A percentile compares a stretch with the other conserved stretches of the same genome.
phyloP scores from a whole-genome alignment of 1,140 invertebrate species.

The Coelopa frigida region DNA sequence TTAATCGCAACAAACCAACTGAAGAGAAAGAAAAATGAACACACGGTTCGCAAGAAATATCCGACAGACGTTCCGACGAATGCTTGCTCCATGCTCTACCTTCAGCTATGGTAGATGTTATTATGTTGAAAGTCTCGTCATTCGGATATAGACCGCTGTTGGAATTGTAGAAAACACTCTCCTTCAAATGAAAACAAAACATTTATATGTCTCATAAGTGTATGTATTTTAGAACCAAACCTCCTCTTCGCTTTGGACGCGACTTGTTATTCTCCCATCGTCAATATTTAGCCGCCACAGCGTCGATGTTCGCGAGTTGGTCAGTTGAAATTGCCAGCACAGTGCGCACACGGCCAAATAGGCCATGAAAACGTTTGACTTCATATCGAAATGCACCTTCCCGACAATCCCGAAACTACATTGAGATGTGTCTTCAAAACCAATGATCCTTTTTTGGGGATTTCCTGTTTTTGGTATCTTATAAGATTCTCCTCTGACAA shows the following conservation, averaged over 20 bases:
- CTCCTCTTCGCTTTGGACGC: not conserved
- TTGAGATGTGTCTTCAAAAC: not conserved
- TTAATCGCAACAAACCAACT: not conserved
- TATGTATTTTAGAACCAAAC: not conserved
- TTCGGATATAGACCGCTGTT: conserved; percentile 38
- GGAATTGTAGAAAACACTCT: not conserved
- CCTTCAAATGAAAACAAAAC: conserved; percentile 4
- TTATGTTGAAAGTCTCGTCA: conserved; percentile 58
- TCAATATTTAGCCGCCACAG: conserved; percentile 65
- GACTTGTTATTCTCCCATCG: conserved; percentile 53
- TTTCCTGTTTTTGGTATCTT: too few relatives aligned
- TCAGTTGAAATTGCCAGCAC: conserved; percentile 60
- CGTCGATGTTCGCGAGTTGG: conserved; percentile 63
- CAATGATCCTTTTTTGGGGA: not conserved
- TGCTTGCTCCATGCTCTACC: conserved; percentile 23
- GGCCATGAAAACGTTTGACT: conserved; percentile 4
- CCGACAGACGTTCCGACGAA: conserved; percentile 7
- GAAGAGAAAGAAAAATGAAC: too few relatives aligned
- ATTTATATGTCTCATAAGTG: not conserved
- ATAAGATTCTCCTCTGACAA: too few relatives aligned
- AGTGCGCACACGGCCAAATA: conserved; percentile 20
- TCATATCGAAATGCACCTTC: not conserved
- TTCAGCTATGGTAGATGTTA: conserved; percentile 55
- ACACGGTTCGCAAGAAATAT: conserved; percentile 8
- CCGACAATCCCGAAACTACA: conserved; percentile 1